Evolutionary conservation across 2,797 vertebrate genomes (phyloP).

Genomic region (Pangasius krempfi): DNA sequence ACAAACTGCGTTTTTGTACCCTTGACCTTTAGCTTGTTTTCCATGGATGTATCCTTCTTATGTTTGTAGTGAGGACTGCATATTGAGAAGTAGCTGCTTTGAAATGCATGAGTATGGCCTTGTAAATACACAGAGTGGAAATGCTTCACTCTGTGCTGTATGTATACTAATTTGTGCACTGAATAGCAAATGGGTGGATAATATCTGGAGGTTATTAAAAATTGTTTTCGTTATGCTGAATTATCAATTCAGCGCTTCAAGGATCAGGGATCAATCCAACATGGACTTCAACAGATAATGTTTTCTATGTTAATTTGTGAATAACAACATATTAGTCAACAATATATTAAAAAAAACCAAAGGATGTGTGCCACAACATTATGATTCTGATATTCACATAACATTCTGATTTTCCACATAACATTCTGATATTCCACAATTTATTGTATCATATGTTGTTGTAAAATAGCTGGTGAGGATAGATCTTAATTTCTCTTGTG

Average conservation of each 20-base stretch:
- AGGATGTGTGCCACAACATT: background rate
- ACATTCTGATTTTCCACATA: background rate
- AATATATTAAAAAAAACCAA: background rate
- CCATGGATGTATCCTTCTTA: constrained; percentile 56
- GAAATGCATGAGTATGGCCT: constrained; percentile 33
- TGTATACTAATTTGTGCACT: constrained; percentile 14
- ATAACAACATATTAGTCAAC: background rate
- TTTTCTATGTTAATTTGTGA: constrained; percentile 6
- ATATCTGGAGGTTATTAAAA: constrained; percentile 6
- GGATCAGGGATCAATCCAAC: background rate
- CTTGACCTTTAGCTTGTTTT: constrained; percentile 71
- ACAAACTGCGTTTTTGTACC: constrained; percentile 62
- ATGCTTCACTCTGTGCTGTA: constrained; percentile 14
- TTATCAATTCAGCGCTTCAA: background rate
- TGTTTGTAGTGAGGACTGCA: constrained; percentile 65
- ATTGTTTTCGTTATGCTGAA: background rate
- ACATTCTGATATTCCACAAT: background rate
- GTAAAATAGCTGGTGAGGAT: background rate
- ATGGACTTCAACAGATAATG: background rate
- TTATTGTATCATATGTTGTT: background rate
- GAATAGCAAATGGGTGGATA: constrained; percentile 1
- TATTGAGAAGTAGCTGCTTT: constrained; percentile 54
- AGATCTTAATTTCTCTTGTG: background rate
- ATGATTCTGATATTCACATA: background rate
- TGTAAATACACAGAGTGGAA: constrained; percentile 20